Evolutionary conservation across 2,888 invertebrate genomes (phyloP).

Genomic region (Cactoblastis cactorum): DNA sequence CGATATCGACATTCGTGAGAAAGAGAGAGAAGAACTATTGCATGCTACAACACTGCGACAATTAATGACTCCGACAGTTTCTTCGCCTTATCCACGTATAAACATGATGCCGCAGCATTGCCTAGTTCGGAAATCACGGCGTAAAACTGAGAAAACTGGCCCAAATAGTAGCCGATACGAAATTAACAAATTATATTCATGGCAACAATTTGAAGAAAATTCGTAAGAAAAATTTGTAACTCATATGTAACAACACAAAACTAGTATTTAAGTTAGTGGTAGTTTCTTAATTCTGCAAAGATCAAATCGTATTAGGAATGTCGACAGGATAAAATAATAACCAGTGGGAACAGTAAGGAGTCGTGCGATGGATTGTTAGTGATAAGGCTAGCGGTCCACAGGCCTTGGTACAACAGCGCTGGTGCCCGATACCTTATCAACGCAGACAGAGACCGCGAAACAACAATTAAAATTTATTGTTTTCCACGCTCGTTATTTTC

Average conservation of each 20-base stretch:
- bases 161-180: too few relatives aligned
- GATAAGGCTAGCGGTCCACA: not conserved
- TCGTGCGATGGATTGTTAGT: not conserved
- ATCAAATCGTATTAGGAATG: not conserved
- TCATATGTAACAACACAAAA: too few relatives aligned
- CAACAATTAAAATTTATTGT: conserved; percentile 32
- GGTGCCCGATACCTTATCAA: conserved; percentile 46
- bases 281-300: too few relatives aligned
- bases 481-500: conserved; percentile 15
- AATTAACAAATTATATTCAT: too few relatives aligned
- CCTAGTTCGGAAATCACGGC: conserved; percentile 49
- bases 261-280: too few relatives aligned
- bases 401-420: not conserved
- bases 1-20: too few relatives aligned
- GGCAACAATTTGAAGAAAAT: too few relatives aligned
- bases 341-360: not conserved
- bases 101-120: conserved; percentile 47
- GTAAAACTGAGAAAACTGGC: conserved; percentile 49
- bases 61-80: conserved; percentile 68
- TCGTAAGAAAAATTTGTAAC: too few relatives aligned
- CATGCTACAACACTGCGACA: conserved; percentile 66
- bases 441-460: conserved; percentile 39
- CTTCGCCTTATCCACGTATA: conserved; percentile 50
- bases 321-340: not conserved
- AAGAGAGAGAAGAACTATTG: too few relatives aligned